A percentile compares a stretch with the other conserved stretches of the same genome.
phyloP scores from a whole-genome alignment of 2,888 invertebrate species.

The Zelleria hepariella region DNA sequence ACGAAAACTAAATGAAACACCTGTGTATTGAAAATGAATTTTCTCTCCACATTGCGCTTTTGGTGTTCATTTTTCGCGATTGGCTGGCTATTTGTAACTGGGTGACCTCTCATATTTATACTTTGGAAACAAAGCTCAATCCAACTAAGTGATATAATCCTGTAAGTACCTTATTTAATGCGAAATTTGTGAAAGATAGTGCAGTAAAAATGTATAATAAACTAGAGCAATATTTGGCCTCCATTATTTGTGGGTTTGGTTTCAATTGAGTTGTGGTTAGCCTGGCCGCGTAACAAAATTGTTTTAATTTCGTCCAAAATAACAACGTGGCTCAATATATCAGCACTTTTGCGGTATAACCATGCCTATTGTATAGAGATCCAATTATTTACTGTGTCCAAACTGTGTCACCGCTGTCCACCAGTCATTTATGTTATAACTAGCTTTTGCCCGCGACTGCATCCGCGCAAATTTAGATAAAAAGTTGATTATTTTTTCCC shows the following conservation, averaged over 20 bases:
- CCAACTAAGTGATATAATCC: background rate
- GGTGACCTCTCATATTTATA: background rate
- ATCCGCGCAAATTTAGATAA: no score
- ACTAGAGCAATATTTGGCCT: background rate
- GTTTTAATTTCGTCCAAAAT: background rate
- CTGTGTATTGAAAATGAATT: conserved; percentile 15
- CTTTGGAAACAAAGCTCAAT: background rate
- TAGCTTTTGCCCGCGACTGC: no score
- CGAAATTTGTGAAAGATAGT: background rate
- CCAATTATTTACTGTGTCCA: no score
- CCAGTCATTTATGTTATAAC: no score
- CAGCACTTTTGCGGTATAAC: background rate
- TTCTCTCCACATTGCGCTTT: background rate
- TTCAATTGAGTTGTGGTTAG: background rate
- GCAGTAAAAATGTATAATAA: background rate
- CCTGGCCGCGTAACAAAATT: background rate
- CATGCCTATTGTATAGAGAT: no score
- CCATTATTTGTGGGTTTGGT: background rate
- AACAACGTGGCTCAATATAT: background rate
- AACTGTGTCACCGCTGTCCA: no score
- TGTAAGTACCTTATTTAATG: background rate
- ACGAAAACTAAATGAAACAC: conserved; percentile 23
- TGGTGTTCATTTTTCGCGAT: background rate
- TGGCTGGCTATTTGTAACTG: background rate
- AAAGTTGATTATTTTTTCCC: no score